Percentiles rank a stretch among this genome's conserved stretches.
These are phyloP conservation scores for Dyspetes luteomarginatus DNA, from an alignment of 2,888 invertebrate genomes.

Conservation along the genomic window DNA sequence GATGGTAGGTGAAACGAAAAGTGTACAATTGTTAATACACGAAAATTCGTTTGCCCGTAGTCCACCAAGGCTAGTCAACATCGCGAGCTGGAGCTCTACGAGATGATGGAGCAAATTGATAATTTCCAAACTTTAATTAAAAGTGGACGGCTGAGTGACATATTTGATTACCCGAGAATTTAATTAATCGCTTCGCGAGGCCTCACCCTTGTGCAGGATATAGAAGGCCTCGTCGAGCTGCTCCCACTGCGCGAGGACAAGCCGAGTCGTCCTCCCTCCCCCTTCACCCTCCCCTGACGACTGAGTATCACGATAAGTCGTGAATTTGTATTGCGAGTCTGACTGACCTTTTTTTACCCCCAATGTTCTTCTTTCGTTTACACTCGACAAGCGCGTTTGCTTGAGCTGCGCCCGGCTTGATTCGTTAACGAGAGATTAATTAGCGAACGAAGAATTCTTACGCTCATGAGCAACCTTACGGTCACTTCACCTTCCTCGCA, in stretches of 20 bases:
- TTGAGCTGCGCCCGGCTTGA: constrained; percentile 58
- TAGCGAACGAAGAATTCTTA: constrained; percentile 74
- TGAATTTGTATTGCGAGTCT: constrained; percentile 77
- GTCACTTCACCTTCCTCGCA: constrained; percentile 38
- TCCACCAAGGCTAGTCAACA: constrained; percentile 55
- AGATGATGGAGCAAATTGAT: constrained; percentile 84
- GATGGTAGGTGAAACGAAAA: neutral
- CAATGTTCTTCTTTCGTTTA: constrained; percentile 54
- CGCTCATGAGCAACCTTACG: constrained; percentile 57
- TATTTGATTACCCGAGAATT: constrained; percentile 83
- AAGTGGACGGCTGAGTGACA: constrained; percentile 83
- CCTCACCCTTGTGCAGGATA: constrained; percentile 66
- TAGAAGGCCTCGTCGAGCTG: constrained; percentile 40
- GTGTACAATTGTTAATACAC: constrained; percentile 42
- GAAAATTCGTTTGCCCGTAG: constrained; percentile 51
- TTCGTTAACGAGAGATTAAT: constrained; percentile 78
- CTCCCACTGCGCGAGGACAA: constrained; percentile 41
- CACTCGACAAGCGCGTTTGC: constrained; percentile 54
- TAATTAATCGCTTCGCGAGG: constrained; percentile 82
- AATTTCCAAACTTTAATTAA: constrained; percentile 83
- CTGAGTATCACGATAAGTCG: constrained; percentile 77
- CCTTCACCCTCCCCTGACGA: constrained; percentile 20
- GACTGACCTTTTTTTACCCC: constrained; percentile 57
- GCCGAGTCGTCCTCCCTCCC: neutral
- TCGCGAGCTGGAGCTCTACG: constrained; percentile 65